Evolutionary conservation across 1,140 invertebrate genomes (phyloP).

Genomic region (Neodiprion lecontei): DNA sequence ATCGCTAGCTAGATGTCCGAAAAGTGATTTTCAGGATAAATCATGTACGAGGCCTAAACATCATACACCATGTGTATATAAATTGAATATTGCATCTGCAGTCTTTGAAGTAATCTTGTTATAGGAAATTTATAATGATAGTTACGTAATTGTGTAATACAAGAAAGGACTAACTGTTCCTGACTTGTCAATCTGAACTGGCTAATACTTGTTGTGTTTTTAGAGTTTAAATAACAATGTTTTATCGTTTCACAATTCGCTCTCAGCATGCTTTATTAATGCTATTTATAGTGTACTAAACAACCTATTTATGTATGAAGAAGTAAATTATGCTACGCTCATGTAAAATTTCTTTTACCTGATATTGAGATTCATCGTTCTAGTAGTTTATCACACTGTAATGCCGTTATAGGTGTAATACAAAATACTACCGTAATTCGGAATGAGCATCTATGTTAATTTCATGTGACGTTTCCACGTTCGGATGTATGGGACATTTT

Average conservation of each 20-base stretch:
- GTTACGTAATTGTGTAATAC: slow-evolving; percentile 46
- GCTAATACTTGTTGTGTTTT: slow-evolving; percentile 58
- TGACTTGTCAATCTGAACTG: slow-evolving; percentile 41
- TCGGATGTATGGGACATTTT: background rate
- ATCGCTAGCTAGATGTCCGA: background rate
- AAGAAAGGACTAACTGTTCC: slow-evolving; percentile 52
- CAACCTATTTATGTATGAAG: slow-evolving; percentile 32
- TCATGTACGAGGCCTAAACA: slow-evolving; percentile 35
- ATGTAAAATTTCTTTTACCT: slow-evolving; percentile 18
- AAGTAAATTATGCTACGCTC: slow-evolving; percentile 34
- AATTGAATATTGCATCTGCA: slow-evolving; percentile 38
- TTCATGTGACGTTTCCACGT: background rate
- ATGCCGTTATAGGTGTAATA: background rate
- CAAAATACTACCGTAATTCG: background rate
- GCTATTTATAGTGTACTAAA: slow-evolving; percentile 45
- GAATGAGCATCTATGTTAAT: background rate
- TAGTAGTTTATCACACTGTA: background rate
- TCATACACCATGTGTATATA: slow-evolving; percentile 36
- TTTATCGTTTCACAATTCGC: slow-evolving; percentile 42
- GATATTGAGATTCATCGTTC: background rate
- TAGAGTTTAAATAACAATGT: slow-evolving; percentile 57
- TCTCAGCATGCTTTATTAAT: slow-evolving; percentile 57
- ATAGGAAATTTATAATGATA: slow-evolving; percentile 31
- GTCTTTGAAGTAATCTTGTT: slow-evolving; percentile 37
- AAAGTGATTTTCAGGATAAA: slow-evolving; percentile 33